phyloP scores from a whole-genome alignment of 2,797 vertebrate genomes.

The Gymnocypris eckloni region DNA sequence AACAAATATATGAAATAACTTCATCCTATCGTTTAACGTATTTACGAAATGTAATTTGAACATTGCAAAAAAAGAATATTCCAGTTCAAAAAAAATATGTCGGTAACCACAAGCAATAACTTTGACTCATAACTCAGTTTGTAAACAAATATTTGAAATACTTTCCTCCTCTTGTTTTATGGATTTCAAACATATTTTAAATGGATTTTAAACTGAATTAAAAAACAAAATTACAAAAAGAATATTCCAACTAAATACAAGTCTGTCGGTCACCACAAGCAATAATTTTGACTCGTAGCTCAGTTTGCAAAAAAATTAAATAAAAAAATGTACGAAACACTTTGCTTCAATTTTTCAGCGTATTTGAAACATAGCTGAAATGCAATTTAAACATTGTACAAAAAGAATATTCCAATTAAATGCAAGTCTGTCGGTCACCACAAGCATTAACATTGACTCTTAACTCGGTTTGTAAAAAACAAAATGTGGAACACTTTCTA shows the following conservation, averaged over 20 bases:
- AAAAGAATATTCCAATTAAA: not conserved
- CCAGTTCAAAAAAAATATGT: not conserved
- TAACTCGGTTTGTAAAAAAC: no score
- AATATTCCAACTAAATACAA: not conserved
- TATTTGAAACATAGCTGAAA: not conserved
- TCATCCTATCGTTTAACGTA: not conserved
- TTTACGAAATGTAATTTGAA: not conserved
- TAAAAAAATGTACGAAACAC: not conserved
- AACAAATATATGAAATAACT: not conserved
- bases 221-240: not conserved
- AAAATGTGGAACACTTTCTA: no score
- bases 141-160: no score
- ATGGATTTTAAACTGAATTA: not conserved
- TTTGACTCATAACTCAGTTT: not conserved
- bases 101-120: not conserved
- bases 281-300: not conserved
- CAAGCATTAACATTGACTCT: not conserved
- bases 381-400: not conserved
- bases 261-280: not conserved
- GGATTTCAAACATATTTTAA: not conserved
- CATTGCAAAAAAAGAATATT: not conserved
- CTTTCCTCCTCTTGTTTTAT: no score
- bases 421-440: not conserved
- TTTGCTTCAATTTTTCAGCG: not conserved
- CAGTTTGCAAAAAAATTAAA: not conserved